Evolutionary conservation across 1,140 invertebrate species (phyloP).

Genomic region (Drosophila auraria): DNA sequence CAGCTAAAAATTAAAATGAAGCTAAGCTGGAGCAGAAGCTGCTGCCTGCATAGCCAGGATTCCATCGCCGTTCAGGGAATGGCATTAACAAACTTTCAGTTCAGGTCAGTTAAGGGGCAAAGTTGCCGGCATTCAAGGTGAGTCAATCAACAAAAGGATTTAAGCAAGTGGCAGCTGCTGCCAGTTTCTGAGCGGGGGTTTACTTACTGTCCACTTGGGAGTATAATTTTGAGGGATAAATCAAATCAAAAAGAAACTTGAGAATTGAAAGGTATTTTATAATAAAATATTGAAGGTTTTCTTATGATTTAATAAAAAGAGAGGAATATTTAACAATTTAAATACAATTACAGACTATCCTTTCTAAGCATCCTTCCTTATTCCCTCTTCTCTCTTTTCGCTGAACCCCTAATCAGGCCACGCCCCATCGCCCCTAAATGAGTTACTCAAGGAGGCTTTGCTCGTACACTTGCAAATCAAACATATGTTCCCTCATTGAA

Average conservation of each 20-base stretch:
- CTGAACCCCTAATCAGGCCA: constrained; percentile 2
- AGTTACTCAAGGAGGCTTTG: constrained; percentile 10
- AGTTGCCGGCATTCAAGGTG: constrained; percentile 42
- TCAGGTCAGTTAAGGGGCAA: constrained; percentile 40
- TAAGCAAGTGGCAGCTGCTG: constrained; percentile 11
- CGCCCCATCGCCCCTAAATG: constrained; percentile 6
- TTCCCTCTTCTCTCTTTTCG: not conserved
- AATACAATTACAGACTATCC: not conserved
- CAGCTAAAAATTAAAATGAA: constrained; percentile 48
- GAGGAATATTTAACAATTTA: too few species aligned
- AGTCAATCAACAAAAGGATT: constrained; percentile 48
- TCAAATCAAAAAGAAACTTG: not conserved
- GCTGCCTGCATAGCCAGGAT: constrained; percentile 26
- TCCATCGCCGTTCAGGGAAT: constrained; percentile 37
- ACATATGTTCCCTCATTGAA: constrained; percentile 30
- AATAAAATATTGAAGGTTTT: not conserved
- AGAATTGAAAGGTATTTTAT: not conserved
- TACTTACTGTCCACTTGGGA: constrained; percentile 29
- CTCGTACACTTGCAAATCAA: constrained; percentile 18
- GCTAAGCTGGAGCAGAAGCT: constrained; percentile 28
- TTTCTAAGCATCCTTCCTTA: not conserved
- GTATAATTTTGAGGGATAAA: constrained; percentile 2
- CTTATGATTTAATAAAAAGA: too few species aligned
- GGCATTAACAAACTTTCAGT: constrained; percentile 48
- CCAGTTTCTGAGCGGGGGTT: not conserved